Evolutionary conservation across 2,113 vertebrate genomes (phyloP).

Genomic region (Saccopteryx bilineata): DNA sequence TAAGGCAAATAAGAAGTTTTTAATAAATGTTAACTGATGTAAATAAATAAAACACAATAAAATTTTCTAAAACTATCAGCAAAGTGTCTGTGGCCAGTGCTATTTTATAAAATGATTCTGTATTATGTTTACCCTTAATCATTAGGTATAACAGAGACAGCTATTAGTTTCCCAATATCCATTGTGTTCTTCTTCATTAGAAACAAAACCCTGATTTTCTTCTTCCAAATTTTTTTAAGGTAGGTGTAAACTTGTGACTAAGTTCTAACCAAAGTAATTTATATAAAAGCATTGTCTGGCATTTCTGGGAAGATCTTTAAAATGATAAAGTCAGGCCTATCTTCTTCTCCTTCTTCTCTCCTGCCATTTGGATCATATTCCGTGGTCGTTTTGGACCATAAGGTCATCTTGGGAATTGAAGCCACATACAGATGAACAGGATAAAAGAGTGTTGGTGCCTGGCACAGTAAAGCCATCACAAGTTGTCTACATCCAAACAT

Average conservation of each 20-base stretch:
- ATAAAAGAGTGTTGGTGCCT: neutral
- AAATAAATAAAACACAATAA: slow-evolving; percentile 55
- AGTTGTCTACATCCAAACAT: slow-evolving; percentile 9
- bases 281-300: neutral
- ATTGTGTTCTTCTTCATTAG: slow-evolving; percentile 42
- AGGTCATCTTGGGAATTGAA: slow-evolving; percentile 50
- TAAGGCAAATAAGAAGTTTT: neutral
- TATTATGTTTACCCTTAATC: slow-evolving; percentile 45
- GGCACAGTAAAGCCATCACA: neutral
- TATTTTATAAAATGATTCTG: slow-evolving; percentile 45
- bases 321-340: neutral
- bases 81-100: slow-evolving; percentile 34
- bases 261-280: slow-evolving; percentile 42
- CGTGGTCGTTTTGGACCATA: slow-evolving; percentile 2
- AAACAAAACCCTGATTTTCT: slow-evolving; percentile 11
- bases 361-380: neutral
- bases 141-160: neutral
- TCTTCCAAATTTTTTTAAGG: neutral
- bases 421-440: slow-evolving; percentile 17
- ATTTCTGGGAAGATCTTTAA: slow-evolving; percentile 53
- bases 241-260: slow-evolving; percentile 28
- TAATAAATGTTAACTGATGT: slow-evolving; percentile 46
- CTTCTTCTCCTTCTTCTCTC: slow-evolving; percentile 46
- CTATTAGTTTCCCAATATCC: slow-evolving; percentile 11
- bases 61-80: slow-evolving; percentile 57